Evolutionary conservation across 2,888 invertebrate genomes (phyloP), one percentile per base, ranked within the genome.

Genomic region (Tetheella fluctuosa): DNA sequence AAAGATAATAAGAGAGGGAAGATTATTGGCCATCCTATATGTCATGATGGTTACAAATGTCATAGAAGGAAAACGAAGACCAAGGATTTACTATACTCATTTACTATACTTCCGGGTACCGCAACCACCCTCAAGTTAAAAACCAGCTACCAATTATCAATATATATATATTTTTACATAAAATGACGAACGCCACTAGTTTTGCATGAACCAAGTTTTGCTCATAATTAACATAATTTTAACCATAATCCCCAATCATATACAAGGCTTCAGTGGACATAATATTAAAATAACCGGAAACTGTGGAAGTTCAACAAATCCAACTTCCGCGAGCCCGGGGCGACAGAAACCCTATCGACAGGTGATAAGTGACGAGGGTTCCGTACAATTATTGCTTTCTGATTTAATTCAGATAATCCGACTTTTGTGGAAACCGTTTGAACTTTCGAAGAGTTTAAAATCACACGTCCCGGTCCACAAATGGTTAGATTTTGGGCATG

Each of bases 311-410:
- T 20, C 13, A 34, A 12, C 54, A 34, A 54, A 54, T 34, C 54
- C 34, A 42, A 42, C 42, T 17, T 42, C 42, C 42, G 42, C 1
- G 17, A 13, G 25, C 25, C 30, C 30, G 34, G 17, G 28, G 17
- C 20, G 7, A 54, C 30, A 34, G 34, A 25, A 54, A 54, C 54
- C 54, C 34, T 54, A 54, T 34, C 54, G 54, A 34, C 54, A 54
- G 54, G 54, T 54, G 34, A 54, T 54, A 10, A 34, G 54, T 54
- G 54, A 54, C 54, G 28, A 54, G 30, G 54, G 54, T 30, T 17
- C 17, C 17, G 30, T 13, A 17, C 34, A 54, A 54, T 54, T 54
- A 54, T 54, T 17, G 10, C 17, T 20, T 30, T 4, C 53, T 54
- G 54, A 54, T 54, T 54, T 34, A 8, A 54, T 17, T 20, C 17